phyloP scores from a whole-genome alignment of 2,888 invertebrate genomes.

The Caenorhabditis sp. region DNA sequence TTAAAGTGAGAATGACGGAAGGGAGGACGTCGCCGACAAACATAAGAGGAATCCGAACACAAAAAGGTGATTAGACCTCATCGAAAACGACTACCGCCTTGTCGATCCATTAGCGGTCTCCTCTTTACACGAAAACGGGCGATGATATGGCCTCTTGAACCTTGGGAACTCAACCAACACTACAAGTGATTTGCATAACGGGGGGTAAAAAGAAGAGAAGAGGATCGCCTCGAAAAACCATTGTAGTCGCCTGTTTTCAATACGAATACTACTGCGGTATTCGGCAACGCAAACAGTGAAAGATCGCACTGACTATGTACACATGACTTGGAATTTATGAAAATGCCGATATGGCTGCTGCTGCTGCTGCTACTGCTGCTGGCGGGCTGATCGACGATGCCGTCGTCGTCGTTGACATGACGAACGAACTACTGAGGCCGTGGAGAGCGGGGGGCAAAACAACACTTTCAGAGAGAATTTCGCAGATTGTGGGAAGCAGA shows the following conservation, averaged over 20 bases:
- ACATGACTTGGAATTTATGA: slow-evolving; percentile 49
- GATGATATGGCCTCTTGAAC: slow-evolving; percentile 41
- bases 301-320: slow-evolving; percentile 49
- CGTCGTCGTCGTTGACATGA: too few relatives aligned
- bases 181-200: slow-evolving; percentile 38
- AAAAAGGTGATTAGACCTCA: slow-evolving; percentile 50
- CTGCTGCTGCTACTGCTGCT: slow-evolving; percentile 13
- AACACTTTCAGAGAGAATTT: not conserved
- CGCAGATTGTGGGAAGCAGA: too few relatives aligned
- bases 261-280: slow-evolving; percentile 35
- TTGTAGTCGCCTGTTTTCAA: slow-evolving; percentile 16
- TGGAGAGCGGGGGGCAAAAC: not conserved
- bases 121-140: not conserved
- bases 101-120: slow-evolving; percentile 46
- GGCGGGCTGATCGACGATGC: not conserved
- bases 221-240: slow-evolving; percentile 30
- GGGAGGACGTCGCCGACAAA: slow-evolving; percentile 23
- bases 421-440: too few relatives aligned
- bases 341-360: slow-evolving; percentile 26
- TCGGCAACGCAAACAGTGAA: slow-evolving; percentile 47
- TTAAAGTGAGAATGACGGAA: slow-evolving; percentile 8
- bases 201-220: not conserved
- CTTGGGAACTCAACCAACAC: slow-evolving; percentile 31
- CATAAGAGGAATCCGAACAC: slow-evolving; percentile 6
- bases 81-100: slow-evolving; percentile 26